These are phyloP conservation scores for Carposina sasakii DNA, from an alignment of 1,140 invertebrate species.

Conservation along the genomic window DNA sequence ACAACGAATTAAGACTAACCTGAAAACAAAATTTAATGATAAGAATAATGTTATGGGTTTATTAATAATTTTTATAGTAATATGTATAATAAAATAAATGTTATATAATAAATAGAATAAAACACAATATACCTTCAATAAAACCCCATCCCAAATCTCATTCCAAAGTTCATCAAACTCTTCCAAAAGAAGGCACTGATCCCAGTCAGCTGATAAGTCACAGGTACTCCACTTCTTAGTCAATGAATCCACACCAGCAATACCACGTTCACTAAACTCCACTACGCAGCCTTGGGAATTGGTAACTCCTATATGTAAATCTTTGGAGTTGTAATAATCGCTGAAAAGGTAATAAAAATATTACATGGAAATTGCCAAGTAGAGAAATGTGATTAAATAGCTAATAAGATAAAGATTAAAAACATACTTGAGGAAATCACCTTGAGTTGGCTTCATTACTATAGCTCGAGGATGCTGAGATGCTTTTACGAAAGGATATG, in stretches of 20 bases:
- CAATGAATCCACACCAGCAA: constrained; percentile 67
- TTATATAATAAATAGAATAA: constrained; percentile 5
- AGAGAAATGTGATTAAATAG: too few species aligned
- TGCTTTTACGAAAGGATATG: constrained; percentile 84
- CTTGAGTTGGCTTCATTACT: constrained; percentile 84
- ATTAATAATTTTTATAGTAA: background rate
- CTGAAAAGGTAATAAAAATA: constrained; percentile 66
- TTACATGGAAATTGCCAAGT: too few species aligned
- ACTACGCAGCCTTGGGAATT: constrained; percentile 82
- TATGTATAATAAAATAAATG: constrained; percentile 4
- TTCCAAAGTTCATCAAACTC: constrained; percentile 78
- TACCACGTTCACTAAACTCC: constrained; percentile 84
- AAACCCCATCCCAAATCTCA: constrained; percentile 82
- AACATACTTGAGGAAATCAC: constrained; percentile 86
- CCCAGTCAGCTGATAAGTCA: constrained; percentile 71
- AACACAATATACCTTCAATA: constrained; percentile 75
- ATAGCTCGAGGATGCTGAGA: constrained; percentile 81
- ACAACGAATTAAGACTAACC: constrained; percentile 76
- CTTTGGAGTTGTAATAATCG: constrained; percentile 84
- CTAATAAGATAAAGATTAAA: too few species aligned
- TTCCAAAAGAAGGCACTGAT: constrained; percentile 81
- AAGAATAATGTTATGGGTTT: constrained; percentile 1
- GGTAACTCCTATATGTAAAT: constrained; percentile 88
- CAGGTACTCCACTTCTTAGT: constrained; percentile 55
- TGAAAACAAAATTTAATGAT: constrained; percentile 34